Percentiles rank a stretch among this genome's conserved stretches.
These are phyloP conservation scores for Helarctos malayanus DNA, from an alignment of 2,797 vertebrate genomes.

Conservation along the genomic window DNA sequence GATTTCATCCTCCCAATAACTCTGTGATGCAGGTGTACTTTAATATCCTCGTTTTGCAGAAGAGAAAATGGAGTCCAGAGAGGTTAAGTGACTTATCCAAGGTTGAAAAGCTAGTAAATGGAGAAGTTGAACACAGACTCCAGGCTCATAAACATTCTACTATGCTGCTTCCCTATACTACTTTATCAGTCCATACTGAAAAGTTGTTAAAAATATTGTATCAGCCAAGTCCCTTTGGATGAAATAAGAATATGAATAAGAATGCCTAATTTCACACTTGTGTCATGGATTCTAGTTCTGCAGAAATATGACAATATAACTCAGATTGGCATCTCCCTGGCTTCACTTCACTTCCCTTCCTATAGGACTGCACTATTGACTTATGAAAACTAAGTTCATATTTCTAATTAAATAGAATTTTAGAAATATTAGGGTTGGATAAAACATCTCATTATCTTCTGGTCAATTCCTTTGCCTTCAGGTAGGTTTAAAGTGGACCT, in stretches of 20 bases:
- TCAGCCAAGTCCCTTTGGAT: not conserved
- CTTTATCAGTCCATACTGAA: not conserved
- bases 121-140: not conserved
- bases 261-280: not conserved
- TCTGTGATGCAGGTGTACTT: not conserved
- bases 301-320: not conserved
- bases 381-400: not conserved
- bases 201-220: not conserved
- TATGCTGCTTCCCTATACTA: not conserved
- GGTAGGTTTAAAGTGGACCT: not conserved
- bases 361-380: not conserved
- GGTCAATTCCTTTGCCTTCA: not conserved
- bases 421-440: not conserved
- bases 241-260: not conserved
- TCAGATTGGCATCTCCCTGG: not conserved
- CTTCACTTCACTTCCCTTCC: conserved; percentile 6
- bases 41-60: not conserved
- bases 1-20: not conserved
- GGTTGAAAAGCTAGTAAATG: not conserved
- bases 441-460: not conserved
- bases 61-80: not conserved
- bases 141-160: not conserved
- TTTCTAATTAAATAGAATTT: not conserved
- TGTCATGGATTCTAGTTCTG: not conserved
- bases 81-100: not conserved